Evolutionary conservation across 2,888 invertebrate genomes (phyloP).

Genomic region (Hemithea aestivaria): DNA sequence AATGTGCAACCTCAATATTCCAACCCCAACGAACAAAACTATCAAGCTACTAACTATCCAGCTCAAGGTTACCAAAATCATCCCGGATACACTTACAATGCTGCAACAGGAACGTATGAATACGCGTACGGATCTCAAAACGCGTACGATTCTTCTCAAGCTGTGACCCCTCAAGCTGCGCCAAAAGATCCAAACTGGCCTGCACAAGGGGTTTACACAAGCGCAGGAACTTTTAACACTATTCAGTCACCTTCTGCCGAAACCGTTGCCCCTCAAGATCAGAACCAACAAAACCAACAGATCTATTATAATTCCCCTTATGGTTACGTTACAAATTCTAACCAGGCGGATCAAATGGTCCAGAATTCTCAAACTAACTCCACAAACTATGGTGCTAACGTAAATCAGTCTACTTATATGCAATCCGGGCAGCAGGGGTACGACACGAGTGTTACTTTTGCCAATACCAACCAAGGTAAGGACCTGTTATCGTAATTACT

Average conservation of each 20-base stretch:
- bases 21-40: constrained; percentile 32
- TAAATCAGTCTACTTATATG: constrained; percentile 64
- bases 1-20: constrained; percentile 17
- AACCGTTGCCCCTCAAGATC: constrained; percentile 37
- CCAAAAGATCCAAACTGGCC: constrained; percentile 48
- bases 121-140: constrained; percentile 82
- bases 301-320: constrained; percentile 72
- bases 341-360: constrained; percentile 46
- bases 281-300: constrained; percentile 38
- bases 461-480: constrained; percentile 63
- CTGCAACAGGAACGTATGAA: constrained; percentile 76
- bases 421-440: constrained; percentile 54
- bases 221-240: constrained; percentile 64
- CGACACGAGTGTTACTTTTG: constrained; percentile 53
- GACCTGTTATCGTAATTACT: constrained; percentile 28
- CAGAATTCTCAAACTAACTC: constrained; percentile 38
- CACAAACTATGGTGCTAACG: constrained; percentile 54
- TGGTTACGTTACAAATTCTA: constrained; percentile 60
- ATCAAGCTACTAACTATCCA: constrained; percentile 41
- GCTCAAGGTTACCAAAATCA: constrained; percentile 70
- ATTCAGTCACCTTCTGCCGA: constrained; percentile 68
- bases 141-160: constrained; percentile 42
- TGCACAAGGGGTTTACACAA: constrained; percentile 64
- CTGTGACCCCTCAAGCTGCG: constrained; percentile 38
- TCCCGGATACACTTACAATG: constrained; percentile 81